phyloP scores from a whole-genome alignment of 2,888 invertebrate genomes.

The Atethmia centrago region DNA sequence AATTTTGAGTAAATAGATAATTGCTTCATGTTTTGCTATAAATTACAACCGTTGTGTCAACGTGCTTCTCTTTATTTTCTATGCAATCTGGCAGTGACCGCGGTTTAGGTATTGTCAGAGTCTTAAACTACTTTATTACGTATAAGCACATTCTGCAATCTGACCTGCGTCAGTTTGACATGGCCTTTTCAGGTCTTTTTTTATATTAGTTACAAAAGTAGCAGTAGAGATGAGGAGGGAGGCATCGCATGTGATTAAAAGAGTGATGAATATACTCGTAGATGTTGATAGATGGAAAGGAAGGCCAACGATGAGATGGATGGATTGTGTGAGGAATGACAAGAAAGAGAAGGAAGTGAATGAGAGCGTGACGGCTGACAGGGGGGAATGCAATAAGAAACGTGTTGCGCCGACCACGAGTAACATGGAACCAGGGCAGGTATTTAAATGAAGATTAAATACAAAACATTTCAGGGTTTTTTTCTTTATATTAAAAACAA shows the following conservation, averaged over 20 bases:
- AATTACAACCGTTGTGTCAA: too few relatives aligned
- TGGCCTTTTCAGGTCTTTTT: too few relatives aligned
- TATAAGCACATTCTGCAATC: too few relatives aligned
- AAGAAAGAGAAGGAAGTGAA: too few relatives aligned
- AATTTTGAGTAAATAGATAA: too few relatives aligned
- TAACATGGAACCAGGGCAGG: not conserved
- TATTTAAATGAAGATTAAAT: not conserved
- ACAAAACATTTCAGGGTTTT: too few relatives aligned
- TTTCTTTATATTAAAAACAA: not conserved
- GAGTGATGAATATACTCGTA: not conserved
- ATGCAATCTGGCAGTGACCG: too few relatives aligned
- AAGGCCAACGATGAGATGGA: not conserved
- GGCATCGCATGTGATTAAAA: not conserved
- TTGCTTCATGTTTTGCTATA: too few relatives aligned
- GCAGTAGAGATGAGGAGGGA: not conserved
- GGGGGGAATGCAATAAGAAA: not conserved
- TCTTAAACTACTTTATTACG: too few relatives aligned
- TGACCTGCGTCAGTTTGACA: not conserved
- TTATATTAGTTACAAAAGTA: not conserved
- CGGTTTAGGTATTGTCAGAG: too few relatives aligned
- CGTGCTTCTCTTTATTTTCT: too few relatives aligned
- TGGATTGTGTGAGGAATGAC: not conserved
- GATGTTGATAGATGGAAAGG: not conserved
- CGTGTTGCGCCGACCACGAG: too few relatives aligned
- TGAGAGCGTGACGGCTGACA: not conserved